Evolutionary conservation across 2,888 invertebrate species (phyloP).

Genomic region (Amorpha juglandis): DNA sequence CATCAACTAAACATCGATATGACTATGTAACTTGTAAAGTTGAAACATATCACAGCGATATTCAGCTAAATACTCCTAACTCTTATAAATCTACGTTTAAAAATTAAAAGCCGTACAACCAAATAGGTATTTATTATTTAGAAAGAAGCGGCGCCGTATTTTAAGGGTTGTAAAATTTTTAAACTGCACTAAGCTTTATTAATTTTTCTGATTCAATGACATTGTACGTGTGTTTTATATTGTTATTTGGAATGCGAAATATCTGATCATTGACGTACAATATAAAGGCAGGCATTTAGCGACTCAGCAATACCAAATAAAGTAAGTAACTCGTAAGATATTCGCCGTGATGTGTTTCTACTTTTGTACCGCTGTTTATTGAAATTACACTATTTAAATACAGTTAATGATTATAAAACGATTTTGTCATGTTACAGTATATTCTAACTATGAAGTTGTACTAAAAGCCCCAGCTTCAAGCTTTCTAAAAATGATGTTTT

Average conservation of each 20-base stretch:
- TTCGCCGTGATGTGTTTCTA: conserved; percentile 7
- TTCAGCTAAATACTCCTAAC: background rate
- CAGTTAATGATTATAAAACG: conserved; percentile 39
- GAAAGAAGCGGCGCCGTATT: too few species aligned
- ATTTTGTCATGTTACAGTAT: conserved; percentile 32
- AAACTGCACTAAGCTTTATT: background rate
- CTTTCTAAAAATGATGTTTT: conserved; percentile 44
- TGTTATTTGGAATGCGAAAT: background rate
- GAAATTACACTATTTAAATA: conserved; percentile 37
- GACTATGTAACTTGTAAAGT: background rate
- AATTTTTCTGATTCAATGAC: background rate
- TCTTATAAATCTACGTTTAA: background rate
- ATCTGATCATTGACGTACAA: background rate
- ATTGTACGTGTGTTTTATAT: background rate
- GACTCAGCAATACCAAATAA: too few species aligned
- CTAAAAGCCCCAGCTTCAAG: conserved; percentile 63
- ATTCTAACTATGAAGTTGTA: conserved; percentile 50
- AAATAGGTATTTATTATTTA: background rate
- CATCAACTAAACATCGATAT: conserved; percentile 79
- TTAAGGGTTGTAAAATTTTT: too few species aligned
- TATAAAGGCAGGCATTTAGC: background rate
- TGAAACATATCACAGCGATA: conserved; percentile 14
- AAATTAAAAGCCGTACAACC: background rate
- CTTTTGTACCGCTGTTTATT: conserved; percentile 8
- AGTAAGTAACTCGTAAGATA: too few species aligned